phyloP scores from a whole-genome alignment of 1,140 invertebrate species.

The Saccostrea echinata region DNA sequence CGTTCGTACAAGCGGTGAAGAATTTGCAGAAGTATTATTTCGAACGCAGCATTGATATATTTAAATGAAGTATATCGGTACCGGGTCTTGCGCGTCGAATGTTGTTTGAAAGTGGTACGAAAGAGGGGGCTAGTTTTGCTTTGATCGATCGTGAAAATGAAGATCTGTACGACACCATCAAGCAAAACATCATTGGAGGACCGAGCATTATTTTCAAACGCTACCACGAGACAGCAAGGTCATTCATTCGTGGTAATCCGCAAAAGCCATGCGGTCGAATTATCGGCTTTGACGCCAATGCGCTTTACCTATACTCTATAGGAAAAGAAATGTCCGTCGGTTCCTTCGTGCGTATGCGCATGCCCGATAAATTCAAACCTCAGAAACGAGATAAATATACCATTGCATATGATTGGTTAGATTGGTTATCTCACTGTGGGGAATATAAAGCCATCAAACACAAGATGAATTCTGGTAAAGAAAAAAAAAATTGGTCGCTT shows the following conservation, averaged over 20 bases:
- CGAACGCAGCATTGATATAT: conserved; percentile 55
- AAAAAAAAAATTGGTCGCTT: conserved; percentile 42
- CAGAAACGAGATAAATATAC: conserved; percentile 44
- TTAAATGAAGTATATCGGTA: conserved; percentile 57
- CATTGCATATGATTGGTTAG: conserved; percentile 42
- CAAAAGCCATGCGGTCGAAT: conserved; percentile 44
- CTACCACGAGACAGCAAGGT: conserved; percentile 55
- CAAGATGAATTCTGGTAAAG: conserved; percentile 36
- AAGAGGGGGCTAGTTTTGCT: conserved; percentile 44
- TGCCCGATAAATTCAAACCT: conserved; percentile 43
- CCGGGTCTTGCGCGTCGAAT: conserved; percentile 58
- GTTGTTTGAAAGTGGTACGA: conserved; percentile 54
- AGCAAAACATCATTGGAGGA: conserved; percentile 54
- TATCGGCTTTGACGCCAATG: conserved; percentile 52
- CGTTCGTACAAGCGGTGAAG: conserved; percentile 61
- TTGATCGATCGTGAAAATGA: conserved; percentile 51
- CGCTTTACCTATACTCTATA: conserved; percentile 47
- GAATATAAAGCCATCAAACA: conserved; percentile 40
- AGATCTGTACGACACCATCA: conserved; percentile 59
- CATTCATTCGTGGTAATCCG: conserved; percentile 44
- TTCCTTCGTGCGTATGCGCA: conserved; percentile 44
- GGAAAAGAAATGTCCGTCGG: conserved; percentile 58
- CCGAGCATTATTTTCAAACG: conserved; percentile 59
- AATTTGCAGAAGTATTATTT: conserved; percentile 57
- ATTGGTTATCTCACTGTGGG: conserved; percentile 8